Percentiles rank a stretch among this genome's conserved stretches.
phyloP scores from a whole-genome alignment of 2,888 invertebrate genomes.

The Eupithecia dodoneata region DNA sequence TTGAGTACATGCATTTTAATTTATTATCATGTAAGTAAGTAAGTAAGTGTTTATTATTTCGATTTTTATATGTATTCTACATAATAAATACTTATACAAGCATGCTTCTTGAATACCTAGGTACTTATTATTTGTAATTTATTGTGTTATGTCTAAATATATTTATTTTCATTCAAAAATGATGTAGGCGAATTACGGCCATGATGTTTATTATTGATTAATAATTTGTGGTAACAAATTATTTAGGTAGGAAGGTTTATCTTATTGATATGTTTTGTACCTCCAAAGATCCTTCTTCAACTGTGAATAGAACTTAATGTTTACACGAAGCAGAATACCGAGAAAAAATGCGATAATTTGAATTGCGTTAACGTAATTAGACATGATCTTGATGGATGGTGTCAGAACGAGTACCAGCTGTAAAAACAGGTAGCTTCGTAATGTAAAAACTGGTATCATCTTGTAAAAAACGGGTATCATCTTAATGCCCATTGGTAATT shows the following conservation, averaged over 20 bases:
- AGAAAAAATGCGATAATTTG: slow-evolving; percentile 55
- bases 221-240: too few species aligned
- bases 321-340: background rate
- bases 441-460: slow-evolving; percentile 33
- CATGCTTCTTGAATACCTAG: too few species aligned
- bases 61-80: too few species aligned
- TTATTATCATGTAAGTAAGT: too few species aligned
- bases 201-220: background rate
- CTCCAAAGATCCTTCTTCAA: background rate
- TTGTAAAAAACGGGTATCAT: slow-evolving; percentile 6
- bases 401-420: slow-evolving; percentile 20
- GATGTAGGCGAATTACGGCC: background rate
- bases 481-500: slow-evolving; percentile 24
- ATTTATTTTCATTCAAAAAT: background rate
- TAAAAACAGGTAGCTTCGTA: slow-evolving; percentile 14
- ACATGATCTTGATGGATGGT: slow-evolving; percentile 65
- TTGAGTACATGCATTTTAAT: too few species aligned
- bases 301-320: slow-evolving; percentile 7
- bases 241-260: background rate
- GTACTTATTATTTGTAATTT: too few species aligned
- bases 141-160: too few species aligned
- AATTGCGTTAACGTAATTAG: slow-evolving; percentile 62
- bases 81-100: too few species aligned
- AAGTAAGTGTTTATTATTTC: too few species aligned
- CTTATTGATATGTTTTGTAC: background rate